Evolutionary conservation across 1,140 invertebrate species (phyloP).

Genomic region (Harpegnathos saltator): DNA sequence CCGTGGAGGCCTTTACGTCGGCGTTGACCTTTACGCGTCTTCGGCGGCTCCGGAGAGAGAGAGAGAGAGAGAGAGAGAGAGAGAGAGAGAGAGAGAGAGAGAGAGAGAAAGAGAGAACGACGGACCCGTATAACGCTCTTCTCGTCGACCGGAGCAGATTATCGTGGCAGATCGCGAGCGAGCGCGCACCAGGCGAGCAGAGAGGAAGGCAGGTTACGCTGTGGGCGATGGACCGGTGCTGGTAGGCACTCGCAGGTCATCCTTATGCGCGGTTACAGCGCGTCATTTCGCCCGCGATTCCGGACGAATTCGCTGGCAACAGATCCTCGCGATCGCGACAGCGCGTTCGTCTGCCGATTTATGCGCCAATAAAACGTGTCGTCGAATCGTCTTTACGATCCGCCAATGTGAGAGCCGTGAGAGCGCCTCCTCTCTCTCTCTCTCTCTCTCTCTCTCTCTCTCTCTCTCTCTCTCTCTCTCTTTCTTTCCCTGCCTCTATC

Average conservation of each 20-base stretch:
- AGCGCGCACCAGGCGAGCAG: not conserved
- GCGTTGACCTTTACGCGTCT: constrained; percentile 71
- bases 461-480: too few relatives aligned
- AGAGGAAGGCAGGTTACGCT: constrained; percentile 10
- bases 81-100: too few relatives aligned
- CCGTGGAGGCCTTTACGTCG: constrained; percentile 69
- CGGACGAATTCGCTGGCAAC: constrained; percentile 6
- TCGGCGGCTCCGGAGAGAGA: constrained; percentile 39
- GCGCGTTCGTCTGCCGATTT: constrained; percentile 33
- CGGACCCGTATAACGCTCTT: constrained; percentile 52
- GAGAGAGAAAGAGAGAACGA: constrained; percentile 52
- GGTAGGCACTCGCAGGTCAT: too few relatives aligned
- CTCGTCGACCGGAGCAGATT: constrained; percentile 41
- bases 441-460: too few relatives aligned
- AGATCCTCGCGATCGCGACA: constrained; percentile 27
- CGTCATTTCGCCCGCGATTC: too few relatives aligned
- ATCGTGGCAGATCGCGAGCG: constrained; percentile 45
- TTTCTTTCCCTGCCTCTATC: too few relatives aligned
- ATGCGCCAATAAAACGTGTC: constrained; percentile 43
- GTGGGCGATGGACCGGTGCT: too few relatives aligned
- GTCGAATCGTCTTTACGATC: constrained; percentile 44
- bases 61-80: too few relatives aligned
- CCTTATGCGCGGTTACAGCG: too few relatives aligned
- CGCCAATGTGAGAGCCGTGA: constrained; percentile 31
- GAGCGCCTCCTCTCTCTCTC: constrained; percentile 11